These are phyloP conservation scores for Nasalis larvatus DNA, from an alignment of 2,113 vertebrate species.

Conservation along the genomic window DNA sequence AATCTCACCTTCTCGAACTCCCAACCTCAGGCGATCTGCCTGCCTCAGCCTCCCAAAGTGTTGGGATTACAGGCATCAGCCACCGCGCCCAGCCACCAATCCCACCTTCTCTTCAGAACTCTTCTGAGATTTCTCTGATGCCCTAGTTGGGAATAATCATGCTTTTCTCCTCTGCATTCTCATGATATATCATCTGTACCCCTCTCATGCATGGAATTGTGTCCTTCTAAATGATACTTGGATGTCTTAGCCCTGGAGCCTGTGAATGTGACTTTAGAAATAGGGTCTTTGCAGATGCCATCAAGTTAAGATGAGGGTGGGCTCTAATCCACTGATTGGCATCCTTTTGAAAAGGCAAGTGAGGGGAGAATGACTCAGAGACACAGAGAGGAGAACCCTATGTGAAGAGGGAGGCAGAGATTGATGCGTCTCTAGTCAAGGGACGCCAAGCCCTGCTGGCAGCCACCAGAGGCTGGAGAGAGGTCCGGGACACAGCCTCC, in stretches of 20 bases:
- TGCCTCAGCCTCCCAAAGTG: too few relatives aligned
- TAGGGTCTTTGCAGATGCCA: too few relatives aligned
- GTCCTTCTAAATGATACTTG: too few relatives aligned
- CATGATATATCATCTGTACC: too few relatives aligned
- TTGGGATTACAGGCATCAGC: too few relatives aligned
- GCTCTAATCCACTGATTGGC: neutral
- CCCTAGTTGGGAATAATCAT: neutral
- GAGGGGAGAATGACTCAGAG: neutral
- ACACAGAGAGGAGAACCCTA: neutral
- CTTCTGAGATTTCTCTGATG: neutral
- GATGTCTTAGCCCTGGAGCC: too few relatives aligned
- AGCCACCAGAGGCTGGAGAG: neutral
- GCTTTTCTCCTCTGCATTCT: neutral
- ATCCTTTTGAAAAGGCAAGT: too few relatives aligned
- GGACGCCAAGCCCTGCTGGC: neutral
- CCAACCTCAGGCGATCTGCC: too few relatives aligned
- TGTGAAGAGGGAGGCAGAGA: neutral
- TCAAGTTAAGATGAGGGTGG: neutral
- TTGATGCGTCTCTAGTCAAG: neutral
- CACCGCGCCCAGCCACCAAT: rapidly evolving
- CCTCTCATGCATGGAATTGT: too few relatives aligned
- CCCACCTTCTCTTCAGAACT: neutral
- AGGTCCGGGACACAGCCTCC: neutral
- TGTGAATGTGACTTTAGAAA: neutral
- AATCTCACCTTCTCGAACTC: too few relatives aligned